These are phyloP conservation scores for Limnephilus lunatus DNA, from an alignment of 2,888 invertebrate genomes.

Conservation along the genomic window DNA sequence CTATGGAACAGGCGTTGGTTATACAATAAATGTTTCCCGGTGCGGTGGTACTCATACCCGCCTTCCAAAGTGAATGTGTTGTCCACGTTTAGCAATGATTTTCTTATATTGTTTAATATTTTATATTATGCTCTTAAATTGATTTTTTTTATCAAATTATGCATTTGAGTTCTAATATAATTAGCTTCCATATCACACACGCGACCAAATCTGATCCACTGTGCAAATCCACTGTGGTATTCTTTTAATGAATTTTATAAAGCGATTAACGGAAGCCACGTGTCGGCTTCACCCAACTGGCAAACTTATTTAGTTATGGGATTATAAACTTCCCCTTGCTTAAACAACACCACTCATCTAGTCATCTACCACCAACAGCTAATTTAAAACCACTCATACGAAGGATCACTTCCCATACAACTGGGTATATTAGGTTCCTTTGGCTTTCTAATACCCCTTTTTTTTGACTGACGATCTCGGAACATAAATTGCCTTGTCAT, in stretches of 20 bases:
- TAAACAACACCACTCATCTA: not conserved
- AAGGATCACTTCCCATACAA: not conserved
- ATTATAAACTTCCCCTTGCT: not conserved
- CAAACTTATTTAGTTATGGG: constrained; percentile 7
- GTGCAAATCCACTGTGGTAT: not conserved
- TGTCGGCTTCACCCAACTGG: not conserved
- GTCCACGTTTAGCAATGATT: too few relatives aligned
- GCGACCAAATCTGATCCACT: not conserved
- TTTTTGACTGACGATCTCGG: not conserved
- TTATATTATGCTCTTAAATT: too few relatives aligned
- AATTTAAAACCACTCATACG: not conserved
- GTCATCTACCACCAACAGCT: not conserved
- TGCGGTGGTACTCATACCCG: too few relatives aligned
- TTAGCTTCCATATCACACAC: not conserved
- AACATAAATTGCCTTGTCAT: not conserved
- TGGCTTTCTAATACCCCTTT: not conserved
- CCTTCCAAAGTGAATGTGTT: too few relatives aligned
- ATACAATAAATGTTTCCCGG: too few relatives aligned
- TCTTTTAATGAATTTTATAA: constrained; percentile 28
- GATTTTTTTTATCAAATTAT: too few relatives aligned
- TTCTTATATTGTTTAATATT: too few relatives aligned
- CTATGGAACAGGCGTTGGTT: too few relatives aligned
- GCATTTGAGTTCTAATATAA: not conserved
- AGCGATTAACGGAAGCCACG: constrained; percentile 23
- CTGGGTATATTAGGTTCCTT: not conserved